Evolutionary conservation across 2,113 vertebrate species (phyloP).

Genomic region (Artemisiospiza belli): DNA sequence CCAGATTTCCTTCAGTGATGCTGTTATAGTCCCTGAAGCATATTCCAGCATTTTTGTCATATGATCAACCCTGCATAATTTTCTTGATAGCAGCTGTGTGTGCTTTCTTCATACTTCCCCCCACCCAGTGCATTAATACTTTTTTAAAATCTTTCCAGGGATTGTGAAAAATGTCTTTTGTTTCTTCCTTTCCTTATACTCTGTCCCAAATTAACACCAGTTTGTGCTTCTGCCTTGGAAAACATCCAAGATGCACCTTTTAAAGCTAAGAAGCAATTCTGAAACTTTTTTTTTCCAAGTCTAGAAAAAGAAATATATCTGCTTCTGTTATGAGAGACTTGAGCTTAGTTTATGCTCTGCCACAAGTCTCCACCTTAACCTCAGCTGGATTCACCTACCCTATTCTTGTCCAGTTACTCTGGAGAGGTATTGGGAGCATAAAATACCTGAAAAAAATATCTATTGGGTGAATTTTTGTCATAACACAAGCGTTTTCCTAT

Average conservation of each 20-base stretch:
- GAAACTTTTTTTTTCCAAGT: neutral
- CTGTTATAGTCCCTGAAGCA: neutral
- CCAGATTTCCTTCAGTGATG: neutral
- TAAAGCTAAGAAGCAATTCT: neutral
- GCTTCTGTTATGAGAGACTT: neutral
- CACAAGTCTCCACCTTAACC: neutral
- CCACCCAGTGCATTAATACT: neutral
- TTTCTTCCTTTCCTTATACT: neutral
- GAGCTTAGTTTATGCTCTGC: neutral
- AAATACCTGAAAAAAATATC: neutral
- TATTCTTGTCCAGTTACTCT: neutral
- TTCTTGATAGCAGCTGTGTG: constrained; percentile 24
- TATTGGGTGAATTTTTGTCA: neutral
- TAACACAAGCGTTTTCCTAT: neutral
- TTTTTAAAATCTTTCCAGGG: neutral
- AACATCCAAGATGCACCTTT: neutral
- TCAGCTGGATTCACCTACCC: neutral
- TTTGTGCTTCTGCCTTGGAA: neutral
- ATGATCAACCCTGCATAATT: constrained; percentile 1
- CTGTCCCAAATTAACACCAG: neutral
- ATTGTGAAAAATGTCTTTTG: neutral
- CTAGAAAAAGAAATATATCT: neutral
- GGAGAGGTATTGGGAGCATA: neutral
- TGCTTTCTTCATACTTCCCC: neutral
- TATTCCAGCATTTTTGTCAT: constrained; percentile 10